These are phyloP conservation scores for Psittacula echo DNA, from an alignment of 2,797 vertebrate genomes.

Conservation along the genomic window DNA sequence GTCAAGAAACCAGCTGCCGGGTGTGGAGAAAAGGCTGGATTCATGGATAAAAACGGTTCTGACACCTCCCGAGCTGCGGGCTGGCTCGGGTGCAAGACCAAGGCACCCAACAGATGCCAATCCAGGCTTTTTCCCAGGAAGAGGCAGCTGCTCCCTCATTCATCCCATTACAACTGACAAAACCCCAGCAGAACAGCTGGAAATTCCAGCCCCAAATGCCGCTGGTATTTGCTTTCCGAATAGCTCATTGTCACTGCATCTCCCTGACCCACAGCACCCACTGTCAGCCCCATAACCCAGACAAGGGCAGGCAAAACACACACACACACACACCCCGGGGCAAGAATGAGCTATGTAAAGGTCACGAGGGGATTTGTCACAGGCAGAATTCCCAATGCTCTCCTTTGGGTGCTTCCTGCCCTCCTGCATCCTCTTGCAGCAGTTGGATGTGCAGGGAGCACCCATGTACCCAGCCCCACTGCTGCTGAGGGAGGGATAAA, in stretches of 20 bases:
- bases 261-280: not conserved
- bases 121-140: not conserved
- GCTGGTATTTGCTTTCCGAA: not conserved
- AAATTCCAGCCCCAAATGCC: conserved; percentile 45
- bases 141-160: conserved; percentile 11
- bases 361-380: not conserved
- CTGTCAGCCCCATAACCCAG: not conserved
- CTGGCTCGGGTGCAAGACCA: not conserved
- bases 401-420: not conserved
- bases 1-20: not conserved
- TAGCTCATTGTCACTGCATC: not conserved
- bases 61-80: not conserved
- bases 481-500: not conserved
- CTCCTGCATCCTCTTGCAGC: not conserved
- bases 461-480: rapidly evolving
- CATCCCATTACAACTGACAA: not conserved
- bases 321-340: not conserved
- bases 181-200: not conserved
- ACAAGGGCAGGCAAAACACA: not conserved
- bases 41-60: not conserved
- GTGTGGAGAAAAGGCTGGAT: not conserved
- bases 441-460: rapidly evolving
- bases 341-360: not conserved
- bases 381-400: rapidly evolving
- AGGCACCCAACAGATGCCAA: not conserved